Base-by-base conservation (phyloP, 2,888 invertebrate species). In the Folsomia manolachei region DNA sequence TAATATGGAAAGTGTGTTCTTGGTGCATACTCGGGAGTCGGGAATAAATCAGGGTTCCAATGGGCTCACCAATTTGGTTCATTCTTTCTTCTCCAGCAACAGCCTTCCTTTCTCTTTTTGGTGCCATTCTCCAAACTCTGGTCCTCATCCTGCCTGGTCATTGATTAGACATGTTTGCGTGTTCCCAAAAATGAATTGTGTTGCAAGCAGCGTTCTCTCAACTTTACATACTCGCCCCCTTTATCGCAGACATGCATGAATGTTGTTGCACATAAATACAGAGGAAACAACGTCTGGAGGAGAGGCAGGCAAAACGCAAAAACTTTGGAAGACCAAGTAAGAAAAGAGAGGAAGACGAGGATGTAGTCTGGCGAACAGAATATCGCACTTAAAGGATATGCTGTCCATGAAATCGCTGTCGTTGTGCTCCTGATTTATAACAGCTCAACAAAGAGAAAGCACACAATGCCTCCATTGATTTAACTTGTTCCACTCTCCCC, bases 141-240 rank as follows among this genome's bases (percentile, higher is more conserved):
- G n/a, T 14, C 14, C 39, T 39, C 14, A 9, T 39, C 4, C 39
- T 39, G 39, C 51, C n/a, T n/a, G 66, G 67, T 71, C 67, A 71
- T 75, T 75, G 75, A 75, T 75, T 75, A 73, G 75, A 70, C 70
- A 64, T 62, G 71, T 68, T 74, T 75, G 77, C 77, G 77, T 77
- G 77, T 72, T 67, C 62, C 71, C 64, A 75, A 70, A 77, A 77
- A 77, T 77, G 77, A 77, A 75, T 74, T 75, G 73, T 75, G 72
- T 70, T 75, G 71, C 74, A 72, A 67, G 72, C 7, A 39, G 39
- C 39, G 39, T 39, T 39, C 39, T 39, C 39, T 39, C 39, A 39
- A 14, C 39, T n/a, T n/a, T n/a, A n/a, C n/a, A n/a, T n/a, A n/a
- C 39, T 14, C 14, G 39, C 39, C 14, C 14, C 39, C 39, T 39